Conservation (phyloP, 37 sponge, comb jelly and placozoan species). For the Ianthella basta region DNA sequence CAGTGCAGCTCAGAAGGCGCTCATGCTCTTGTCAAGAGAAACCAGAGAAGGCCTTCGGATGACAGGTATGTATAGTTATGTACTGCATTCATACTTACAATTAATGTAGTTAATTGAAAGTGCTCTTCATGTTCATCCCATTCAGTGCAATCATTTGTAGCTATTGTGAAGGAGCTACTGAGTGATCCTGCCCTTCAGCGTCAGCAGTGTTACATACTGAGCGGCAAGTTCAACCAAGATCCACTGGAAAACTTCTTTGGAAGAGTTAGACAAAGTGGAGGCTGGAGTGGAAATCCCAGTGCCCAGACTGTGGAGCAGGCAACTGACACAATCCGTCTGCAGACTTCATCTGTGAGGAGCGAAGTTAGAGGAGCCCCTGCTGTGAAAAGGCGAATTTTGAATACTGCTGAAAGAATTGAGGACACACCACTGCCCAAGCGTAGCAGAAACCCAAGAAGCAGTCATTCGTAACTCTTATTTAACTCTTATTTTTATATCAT, state of each 20-base stretch:
- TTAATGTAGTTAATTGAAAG: too few relatives aligned
- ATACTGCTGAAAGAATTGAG: neutral
- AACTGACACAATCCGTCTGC: constrained; percentile 5
- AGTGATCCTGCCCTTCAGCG: neutral
- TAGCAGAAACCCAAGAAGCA: neutral
- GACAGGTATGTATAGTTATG: neutral
- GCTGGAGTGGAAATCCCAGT: constrained; percentile 9
- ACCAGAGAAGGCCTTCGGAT: neutral
- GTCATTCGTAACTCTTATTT: neutral
- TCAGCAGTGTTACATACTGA: neutral
- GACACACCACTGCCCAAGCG: neutral
- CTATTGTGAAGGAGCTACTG: neutral
- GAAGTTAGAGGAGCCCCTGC: neutral
- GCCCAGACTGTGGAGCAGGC: neutral
- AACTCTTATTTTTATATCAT: neutral
- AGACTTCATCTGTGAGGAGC: neutral
- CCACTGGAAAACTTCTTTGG: constrained; percentile 14
- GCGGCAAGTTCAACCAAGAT: constrained; percentile 18
- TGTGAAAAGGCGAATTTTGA: neutral
- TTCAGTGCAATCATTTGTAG: neutral
- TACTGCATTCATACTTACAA: neutral
- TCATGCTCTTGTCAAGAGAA: constrained; percentile 6
- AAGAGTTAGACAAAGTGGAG: constrained; percentile 4
- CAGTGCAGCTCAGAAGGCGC: constrained; percentile 21
- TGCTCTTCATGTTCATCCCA: too few relatives aligned